Conservation (phyloP, 2,888 invertebrate genomes). For the Drosophila gaucha region DNA sequence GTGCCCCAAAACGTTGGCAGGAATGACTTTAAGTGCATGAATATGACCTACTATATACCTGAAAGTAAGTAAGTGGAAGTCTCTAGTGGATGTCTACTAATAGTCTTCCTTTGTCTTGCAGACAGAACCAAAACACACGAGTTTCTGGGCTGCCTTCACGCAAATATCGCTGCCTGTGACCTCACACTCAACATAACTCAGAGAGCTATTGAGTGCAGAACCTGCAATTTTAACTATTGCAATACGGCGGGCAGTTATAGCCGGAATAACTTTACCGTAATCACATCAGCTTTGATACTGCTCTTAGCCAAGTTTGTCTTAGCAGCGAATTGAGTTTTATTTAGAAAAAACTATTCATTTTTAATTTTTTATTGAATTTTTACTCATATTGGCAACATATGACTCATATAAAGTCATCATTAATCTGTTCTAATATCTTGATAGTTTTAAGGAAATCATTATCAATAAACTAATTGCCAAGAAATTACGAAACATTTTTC, state of each 20-base stretch:
- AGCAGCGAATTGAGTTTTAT: neutral
- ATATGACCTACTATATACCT: no score
- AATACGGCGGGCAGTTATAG: no score
- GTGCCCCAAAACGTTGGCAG: constrained; percentile 9
- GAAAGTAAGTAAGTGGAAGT: no score
- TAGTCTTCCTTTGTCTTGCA: neutral
- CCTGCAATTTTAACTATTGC: no score
- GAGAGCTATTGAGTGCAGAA: neutral
- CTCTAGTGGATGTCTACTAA: no score
- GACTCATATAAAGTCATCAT: neutral
- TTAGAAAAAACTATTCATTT: no score
- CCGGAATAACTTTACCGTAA: no score
- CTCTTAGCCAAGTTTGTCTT: neutral
- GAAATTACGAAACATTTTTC: neutral
- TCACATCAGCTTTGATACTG: no score
- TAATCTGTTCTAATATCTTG: neutral
- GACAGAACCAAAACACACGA: neutral
- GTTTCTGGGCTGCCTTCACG: neutral
- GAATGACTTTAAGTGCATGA: constrained; percentile 7
- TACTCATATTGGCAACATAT: no score
- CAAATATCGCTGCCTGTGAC: neutral
- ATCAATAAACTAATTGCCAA: neutral
- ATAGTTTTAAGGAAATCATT: no score
- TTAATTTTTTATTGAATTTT: no score
- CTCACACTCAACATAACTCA: neutral